These are phyloP conservation scores for Chrosomus eos DNA, from an alignment of 2,797 vertebrate genomes.

Conservation along the genomic window DNA sequence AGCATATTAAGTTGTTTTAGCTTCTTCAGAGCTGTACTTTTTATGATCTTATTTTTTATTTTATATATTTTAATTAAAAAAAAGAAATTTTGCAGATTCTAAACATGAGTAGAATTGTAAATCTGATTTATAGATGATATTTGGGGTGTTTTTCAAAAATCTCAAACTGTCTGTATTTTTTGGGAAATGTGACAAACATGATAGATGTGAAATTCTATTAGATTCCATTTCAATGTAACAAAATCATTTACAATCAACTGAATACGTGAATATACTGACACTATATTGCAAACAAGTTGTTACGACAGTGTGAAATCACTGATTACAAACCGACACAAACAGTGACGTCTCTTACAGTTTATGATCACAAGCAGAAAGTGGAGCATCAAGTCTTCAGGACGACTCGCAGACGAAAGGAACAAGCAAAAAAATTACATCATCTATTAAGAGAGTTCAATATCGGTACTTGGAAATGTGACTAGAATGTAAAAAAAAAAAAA, in stretches of 20 bases:
- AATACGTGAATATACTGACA: constrained; percentile 17
- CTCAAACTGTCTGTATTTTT: not conserved
- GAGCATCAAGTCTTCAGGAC: constrained; percentile 4
- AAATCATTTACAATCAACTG: constrained; percentile 16
- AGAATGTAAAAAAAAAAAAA: constrained; percentile 14
- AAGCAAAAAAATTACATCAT: constrained; percentile 8
- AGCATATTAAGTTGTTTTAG: not conserved
- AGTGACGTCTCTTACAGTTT: constrained; percentile 15
- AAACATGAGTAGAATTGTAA: not conserved
- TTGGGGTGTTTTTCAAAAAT: not conserved
- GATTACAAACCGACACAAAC: constrained; percentile 31
- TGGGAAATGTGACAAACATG: not conserved
- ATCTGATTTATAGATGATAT: not conserved
- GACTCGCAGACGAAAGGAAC: not conserved
- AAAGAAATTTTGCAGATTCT: not conserved
- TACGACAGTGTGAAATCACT: constrained; percentile 34
- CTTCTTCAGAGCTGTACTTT: not conserved
- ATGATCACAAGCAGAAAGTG: constrained; percentile 29
- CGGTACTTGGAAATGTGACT: constrained; percentile 24
- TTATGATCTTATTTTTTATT: not conserved
- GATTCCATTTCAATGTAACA: constrained; percentile 1
- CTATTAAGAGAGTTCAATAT: constrained; percentile 28
- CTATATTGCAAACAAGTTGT: constrained; percentile 39
- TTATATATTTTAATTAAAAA: no score
- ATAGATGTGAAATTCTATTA: not conserved